These are phyloP conservation scores for Eristalis pertinax DNA, from an alignment of 2,888 invertebrate genomes.

Conservation along the genomic window DNA sequence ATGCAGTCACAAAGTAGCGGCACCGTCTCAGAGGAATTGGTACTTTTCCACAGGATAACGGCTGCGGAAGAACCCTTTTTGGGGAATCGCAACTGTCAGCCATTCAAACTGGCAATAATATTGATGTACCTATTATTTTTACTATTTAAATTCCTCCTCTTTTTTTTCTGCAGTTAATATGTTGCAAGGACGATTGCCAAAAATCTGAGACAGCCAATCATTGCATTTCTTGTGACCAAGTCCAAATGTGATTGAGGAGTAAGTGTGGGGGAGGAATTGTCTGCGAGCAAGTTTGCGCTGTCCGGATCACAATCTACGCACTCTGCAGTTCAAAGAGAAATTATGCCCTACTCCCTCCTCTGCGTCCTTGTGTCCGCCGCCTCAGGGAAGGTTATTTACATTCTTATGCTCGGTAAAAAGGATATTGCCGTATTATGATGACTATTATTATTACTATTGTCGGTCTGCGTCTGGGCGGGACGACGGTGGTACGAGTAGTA, in stretches of 20 bases:
- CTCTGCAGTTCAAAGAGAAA: constrained; percentile 62
- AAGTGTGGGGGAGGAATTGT: neutral
- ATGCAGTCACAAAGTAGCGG: constrained; percentile 20
- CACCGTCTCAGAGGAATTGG: constrained; percentile 62
- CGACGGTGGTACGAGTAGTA: constrained; percentile 6
- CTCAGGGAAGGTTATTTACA: constrained; percentile 58
- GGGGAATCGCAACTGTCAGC: constrained; percentile 60
- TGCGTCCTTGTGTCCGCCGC: constrained; percentile 3
- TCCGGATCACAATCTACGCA: constrained; percentile 55
- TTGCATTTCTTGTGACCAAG: neutral
- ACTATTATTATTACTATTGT: constrained; percentile 71
- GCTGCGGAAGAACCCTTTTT: constrained; percentile 5
- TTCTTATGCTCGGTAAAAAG: constrained; percentile 44
- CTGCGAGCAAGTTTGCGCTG: constrained; percentile 8
- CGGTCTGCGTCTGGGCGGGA: constrained; percentile 18
- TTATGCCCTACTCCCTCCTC: constrained; percentile 16
- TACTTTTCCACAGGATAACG: constrained; percentile 24
- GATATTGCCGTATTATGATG: constrained; percentile 67
- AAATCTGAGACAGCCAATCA: constrained; percentile 11
- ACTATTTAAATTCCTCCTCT: constrained; percentile 44
- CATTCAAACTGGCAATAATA: constrained; percentile 7
- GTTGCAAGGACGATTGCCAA: constrained; percentile 30
- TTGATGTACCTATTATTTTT: too few relatives aligned
- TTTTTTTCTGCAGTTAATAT: constrained; percentile 58
- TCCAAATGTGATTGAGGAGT: neutral